A percentile compares a stretch with the other conserved stretches of the same genome.
phyloP scores from a whole-genome alignment of 2,113 vertebrate genomes.

The Cyphomyrus plagiostoma region DNA sequence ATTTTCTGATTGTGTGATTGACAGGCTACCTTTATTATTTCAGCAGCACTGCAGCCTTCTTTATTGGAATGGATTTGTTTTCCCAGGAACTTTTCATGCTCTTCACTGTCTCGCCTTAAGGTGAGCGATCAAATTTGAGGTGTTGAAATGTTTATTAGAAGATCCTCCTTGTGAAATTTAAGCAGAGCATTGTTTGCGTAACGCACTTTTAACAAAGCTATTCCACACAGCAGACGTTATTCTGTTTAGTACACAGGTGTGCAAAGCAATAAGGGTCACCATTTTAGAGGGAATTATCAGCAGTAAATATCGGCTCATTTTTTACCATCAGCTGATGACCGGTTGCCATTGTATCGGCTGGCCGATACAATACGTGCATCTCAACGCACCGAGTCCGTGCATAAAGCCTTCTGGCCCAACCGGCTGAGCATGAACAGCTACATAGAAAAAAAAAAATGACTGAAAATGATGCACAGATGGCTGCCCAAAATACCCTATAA shows the following conservation, averaged over 20 bases:
- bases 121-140: background rate
- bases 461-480: background rate
- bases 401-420: background rate
- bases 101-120: background rate
- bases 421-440: background rate
- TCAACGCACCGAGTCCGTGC: background rate
- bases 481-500: background rate
- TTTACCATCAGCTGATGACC: too few species aligned
- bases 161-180: background rate
- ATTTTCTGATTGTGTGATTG: background rate
- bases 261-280: background rate
- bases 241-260: background rate
- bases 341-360: background rate
- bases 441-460: background rate
- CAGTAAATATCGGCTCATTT: too few species aligned
- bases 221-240: background rate
- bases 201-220: background rate
- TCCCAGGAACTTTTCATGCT: background rate
- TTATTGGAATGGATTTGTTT: background rate
- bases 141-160: background rate
- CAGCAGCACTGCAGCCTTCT: background rate
- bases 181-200: background rate
- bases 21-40: background rate
- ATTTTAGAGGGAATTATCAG: too few species aligned
- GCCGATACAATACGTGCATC: background rate